These are phyloP conservation scores for Porites lutea DNA, from an alignment of 64 coral and sea anemone genomes.

Conservation along the genomic window DNA sequence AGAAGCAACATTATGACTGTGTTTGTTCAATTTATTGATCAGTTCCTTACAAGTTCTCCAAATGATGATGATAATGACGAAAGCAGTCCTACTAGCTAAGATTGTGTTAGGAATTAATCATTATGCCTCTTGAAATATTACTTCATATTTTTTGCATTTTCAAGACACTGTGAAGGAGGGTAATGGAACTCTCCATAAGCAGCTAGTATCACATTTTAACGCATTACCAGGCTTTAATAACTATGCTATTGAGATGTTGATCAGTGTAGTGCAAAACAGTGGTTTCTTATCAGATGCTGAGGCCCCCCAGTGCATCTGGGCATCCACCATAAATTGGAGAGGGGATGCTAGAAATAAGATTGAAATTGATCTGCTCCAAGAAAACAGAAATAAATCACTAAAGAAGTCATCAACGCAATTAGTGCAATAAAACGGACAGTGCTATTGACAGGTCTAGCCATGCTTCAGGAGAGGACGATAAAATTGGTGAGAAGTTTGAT, in stretches of 20 bases:
- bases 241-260: conserved; percentile 64
- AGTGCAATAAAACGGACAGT: neutral
- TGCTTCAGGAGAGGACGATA: conserved; percentile 37
- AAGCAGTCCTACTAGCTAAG: neutral
- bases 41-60: too few species aligned
- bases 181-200: conserved; percentile 42
- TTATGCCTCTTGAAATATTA: neutral
- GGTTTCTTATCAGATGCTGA: conserved; percentile 37
- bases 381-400: conserved; percentile 22
- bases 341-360: conserved; percentile 39
- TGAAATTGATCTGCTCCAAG: conserved; percentile 49
- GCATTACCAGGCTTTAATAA: conserved; percentile 26
- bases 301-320: conserved; percentile 32
- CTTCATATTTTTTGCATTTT: neutral
- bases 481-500: conserved; percentile 36
- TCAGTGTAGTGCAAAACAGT: conserved; percentile 32
- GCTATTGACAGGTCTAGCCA: conserved; percentile 26
- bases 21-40: too few species aligned
- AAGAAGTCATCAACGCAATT: conserved; percentile 8
- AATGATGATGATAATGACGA: neutral
- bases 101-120: neutral
- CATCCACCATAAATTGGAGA: conserved; percentile 30
- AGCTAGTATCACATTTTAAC: neutral
- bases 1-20: too few species aligned
- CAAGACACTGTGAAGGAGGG: neutral